These are phyloP conservation scores for Paedocypris sp. DNA, from an alignment of 2,113 vertebrate species.

Conservation along the genomic window DNA sequence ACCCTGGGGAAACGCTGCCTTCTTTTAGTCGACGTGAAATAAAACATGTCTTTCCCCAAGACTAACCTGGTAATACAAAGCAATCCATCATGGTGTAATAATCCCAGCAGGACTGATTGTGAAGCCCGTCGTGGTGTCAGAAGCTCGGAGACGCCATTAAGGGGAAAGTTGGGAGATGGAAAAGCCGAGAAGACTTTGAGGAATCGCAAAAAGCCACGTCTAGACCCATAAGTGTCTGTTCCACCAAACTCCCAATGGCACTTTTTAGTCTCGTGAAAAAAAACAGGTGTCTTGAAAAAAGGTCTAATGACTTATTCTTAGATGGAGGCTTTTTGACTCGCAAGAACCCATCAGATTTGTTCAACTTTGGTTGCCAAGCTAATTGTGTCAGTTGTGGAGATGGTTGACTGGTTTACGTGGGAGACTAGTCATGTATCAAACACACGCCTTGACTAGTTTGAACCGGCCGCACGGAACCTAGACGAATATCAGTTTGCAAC, in stretches of 20 bases:
- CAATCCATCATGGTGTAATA: constrained; percentile 14
- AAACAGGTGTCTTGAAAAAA: too few relatives aligned
- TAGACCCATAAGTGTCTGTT: constrained; percentile 1
- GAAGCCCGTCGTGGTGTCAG: not conserved
- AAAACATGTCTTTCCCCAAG: not conserved
- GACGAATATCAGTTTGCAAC: too few relatives aligned
- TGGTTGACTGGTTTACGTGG: not conserved
- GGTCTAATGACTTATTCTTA: too few relatives aligned
- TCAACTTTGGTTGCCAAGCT: not conserved
- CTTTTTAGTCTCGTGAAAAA: not conserved
- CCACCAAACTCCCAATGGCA: constrained; percentile 3
- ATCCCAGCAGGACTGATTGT: constrained; percentile 2
- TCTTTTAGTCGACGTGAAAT: not conserved
- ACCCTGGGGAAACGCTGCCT: not conserved
- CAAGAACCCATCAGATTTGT: too few relatives aligned
- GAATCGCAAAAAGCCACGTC: not conserved
- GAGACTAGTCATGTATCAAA: not conserved
- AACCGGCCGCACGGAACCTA: too few relatives aligned
- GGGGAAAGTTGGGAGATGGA: not conserved
- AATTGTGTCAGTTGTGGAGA: not conserved
- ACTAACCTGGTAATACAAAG: not conserved
- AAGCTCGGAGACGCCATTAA: constrained; percentile 5
- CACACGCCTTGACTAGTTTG: not conserved
- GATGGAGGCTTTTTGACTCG: too few relatives aligned
- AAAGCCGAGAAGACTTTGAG: not conserved